A percentile compares a stretch with the other conserved stretches of the same genome.
These are phyloP conservation scores for Xerus rutilus DNA, from an alignment of 2,797 vertebrate genomes.

Conservation along the genomic window DNA sequence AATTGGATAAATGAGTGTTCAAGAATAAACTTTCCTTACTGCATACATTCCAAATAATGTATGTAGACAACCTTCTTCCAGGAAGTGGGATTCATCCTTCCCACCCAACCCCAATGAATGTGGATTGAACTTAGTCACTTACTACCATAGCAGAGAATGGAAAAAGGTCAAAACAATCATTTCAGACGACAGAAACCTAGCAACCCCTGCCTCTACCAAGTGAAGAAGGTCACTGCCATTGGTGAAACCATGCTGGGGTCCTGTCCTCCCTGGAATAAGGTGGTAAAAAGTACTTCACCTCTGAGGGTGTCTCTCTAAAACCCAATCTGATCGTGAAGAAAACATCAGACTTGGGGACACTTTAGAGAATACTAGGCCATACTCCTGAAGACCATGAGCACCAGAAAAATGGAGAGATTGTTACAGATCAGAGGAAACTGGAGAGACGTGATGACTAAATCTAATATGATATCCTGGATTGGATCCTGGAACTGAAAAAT, in stretches of 20 bases:
- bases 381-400: not conserved
- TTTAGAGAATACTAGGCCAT: not conserved
- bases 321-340: not conserved
- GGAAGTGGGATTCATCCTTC: not conserved
- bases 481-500: not conserved
- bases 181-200: not conserved
- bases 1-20: not conserved
- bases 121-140: not conserved
- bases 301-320: not conserved
- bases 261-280: fast-evolving
- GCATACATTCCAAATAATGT: not conserved
- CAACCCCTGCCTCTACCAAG: not conserved
- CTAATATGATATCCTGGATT: not conserved
- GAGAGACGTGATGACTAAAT: not conserved
- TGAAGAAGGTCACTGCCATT: not conserved
- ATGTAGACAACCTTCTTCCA: not conserved
- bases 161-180: not conserved
- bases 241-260: not conserved
- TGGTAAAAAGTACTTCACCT: not conserved
- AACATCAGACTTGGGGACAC: not conserved
- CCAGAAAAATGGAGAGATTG: not conserved
- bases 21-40: not conserved
- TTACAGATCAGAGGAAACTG: not conserved
- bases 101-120: not conserved
- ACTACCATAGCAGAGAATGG: not conserved